phyloP scores from a whole-genome alignment of 2,113 vertebrate genomes.

The Hymenochirus boettgeri region DNA sequence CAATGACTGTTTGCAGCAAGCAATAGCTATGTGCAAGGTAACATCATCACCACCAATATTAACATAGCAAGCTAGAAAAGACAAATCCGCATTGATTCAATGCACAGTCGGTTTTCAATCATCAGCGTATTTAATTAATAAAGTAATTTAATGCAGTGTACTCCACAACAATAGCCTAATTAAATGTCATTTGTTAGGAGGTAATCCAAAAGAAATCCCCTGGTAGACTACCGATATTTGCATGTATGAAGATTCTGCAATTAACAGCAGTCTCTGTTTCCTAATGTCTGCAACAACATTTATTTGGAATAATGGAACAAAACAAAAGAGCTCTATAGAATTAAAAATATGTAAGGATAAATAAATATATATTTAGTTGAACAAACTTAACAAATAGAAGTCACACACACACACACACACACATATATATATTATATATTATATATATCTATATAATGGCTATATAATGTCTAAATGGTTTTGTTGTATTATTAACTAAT shows the following conservation, averaged over 20 bases:
- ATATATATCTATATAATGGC: too few relatives aligned
- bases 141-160: conserved; percentile 32
- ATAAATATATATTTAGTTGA: conserved; percentile 29
- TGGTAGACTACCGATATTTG: conserved; percentile 17
- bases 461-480: too few relatives aligned
- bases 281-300: conserved; percentile 30
- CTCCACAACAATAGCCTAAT: conserved; percentile 28
- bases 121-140: conserved; percentile 37
- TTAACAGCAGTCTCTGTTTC: conserved; percentile 23
- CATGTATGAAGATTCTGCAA: conserved; percentile 12
- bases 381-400: conserved; percentile 30
- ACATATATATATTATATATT: too few relatives aligned
- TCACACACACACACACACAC: too few relatives aligned
- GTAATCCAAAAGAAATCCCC: not conserved
- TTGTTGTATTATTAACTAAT: too few relatives aligned
- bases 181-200: conserved; percentile 36
- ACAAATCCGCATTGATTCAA: conserved; percentile 25
- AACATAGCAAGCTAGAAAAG: conserved; percentile 1
- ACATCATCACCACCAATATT: conserved; percentile 3
- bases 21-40: too few relatives aligned
- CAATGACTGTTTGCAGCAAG: too few relatives aligned
- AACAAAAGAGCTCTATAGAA: conserved; percentile 23
- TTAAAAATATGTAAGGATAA: conserved; percentile 25
- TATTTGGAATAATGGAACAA: conserved; percentile 12
- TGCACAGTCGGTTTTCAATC: conserved; percentile 13